Evolutionary conservation across 2,113 vertebrate species (phyloP), one percentile per base, ranked within the genome.

Genomic region (Daphoenositta chrysoptera): DNA sequence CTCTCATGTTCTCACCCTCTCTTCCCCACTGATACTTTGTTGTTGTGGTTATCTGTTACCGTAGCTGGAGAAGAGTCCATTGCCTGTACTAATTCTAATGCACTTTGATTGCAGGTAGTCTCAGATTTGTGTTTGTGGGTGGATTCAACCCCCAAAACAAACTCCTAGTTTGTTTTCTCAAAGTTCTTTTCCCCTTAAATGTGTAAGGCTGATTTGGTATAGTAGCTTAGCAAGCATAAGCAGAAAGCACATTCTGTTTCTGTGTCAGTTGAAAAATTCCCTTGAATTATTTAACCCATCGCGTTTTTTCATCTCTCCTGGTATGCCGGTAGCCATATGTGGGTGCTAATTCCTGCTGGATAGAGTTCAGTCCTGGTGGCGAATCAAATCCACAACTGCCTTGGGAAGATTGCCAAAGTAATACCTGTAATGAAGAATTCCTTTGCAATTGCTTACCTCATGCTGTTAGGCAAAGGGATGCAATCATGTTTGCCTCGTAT

Each of bases 361-460:
- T 15, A 57, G 39, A 53, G 69, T 79, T 78, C 40, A 40, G 60
- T 89, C n/a, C 53, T 57, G 21, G 42, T 93, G 75, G 70, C 45
- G 79, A 53, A 70, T 95, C 39, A 58, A 73, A 71, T 28, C 71
- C 71, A 72, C 58, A 79, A 1, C 57, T 57, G n/a, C 53, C 45
- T 72, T 73, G 63, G 78, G 75, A 97, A 89, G 58, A 31, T 30
- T 63, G 90, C 75, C 77, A 64, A 42, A 79, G 85, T 57, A 61
- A 30, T 53, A 61, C 45, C 53, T 54, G n/a, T 68, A 47, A 40
- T 5, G 58, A 89, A 61, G 58, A 57, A 61, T 72, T 89, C 57
- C 73, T 93, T 72, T 63, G 45, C 79, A 44, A 44, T 66, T 66
- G 89, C 86, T 86, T 42, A 63, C 85, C 54, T 91, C 66, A 9